Percentiles rank a stretch among this genome's conserved stretches.
Evolutionary conservation across 2,888 invertebrate species (phyloP).

Genomic region (Ormyrus pomaceus): DNA sequence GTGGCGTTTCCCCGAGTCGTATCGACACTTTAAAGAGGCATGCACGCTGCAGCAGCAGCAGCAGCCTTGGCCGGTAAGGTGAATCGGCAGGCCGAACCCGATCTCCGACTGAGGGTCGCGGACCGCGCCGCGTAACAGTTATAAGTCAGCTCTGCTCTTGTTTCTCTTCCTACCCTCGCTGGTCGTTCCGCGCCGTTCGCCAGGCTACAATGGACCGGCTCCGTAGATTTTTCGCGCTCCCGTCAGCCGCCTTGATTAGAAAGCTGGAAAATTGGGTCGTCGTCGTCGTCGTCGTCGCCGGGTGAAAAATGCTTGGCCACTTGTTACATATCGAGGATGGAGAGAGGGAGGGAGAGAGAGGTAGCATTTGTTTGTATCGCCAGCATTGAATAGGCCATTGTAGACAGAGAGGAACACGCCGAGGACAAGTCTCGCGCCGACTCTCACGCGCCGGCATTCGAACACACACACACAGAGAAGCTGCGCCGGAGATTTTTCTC

Average conservation of each 20-base stretch:
- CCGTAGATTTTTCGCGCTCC: too few relatives aligned
- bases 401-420: background rate
- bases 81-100: slow-evolving; percentile 32
- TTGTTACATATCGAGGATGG: background rate
- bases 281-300: background rate
- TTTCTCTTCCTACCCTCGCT: background rate
- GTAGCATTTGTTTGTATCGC: background rate
- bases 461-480: background rate
- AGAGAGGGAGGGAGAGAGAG: too few relatives aligned
- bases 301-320: background rate
- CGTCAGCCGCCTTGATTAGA: too few relatives aligned
- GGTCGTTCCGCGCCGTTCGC: slow-evolving; percentile 1
- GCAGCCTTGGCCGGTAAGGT: slow-evolving; percentile 30
- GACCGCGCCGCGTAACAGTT: background rate
- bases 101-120: slow-evolving; percentile 25
- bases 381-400: slow-evolving; percentile 38
- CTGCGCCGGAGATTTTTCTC: background rate
- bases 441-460: background rate
- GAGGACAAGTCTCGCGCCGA: background rate
- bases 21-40: too few relatives aligned
- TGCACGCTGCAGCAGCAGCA: background rate
- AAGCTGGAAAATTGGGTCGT: too few relatives aligned
- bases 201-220: too few relatives aligned
- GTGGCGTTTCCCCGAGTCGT: too few relatives aligned
- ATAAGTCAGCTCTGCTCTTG: background rate